phyloP scores from a whole-genome alignment of 2,797 vertebrate species.

The Sebastolobus altivelis region DNA sequence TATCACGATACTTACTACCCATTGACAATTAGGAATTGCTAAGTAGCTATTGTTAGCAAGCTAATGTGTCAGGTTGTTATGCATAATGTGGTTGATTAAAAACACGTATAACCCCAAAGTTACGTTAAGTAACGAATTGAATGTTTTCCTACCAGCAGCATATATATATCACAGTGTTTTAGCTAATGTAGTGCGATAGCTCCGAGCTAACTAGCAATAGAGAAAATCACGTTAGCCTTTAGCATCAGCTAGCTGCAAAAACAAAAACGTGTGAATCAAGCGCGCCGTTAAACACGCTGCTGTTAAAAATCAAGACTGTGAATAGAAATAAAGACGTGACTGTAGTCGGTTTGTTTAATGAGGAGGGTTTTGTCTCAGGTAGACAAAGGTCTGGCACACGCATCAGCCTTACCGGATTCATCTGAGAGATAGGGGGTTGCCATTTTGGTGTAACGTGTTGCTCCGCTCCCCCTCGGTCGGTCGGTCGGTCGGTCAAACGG shows the following conservation, averaged over 20 bases:
- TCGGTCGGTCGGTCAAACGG: slow-evolving; percentile 6
- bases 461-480: slow-evolving; percentile 69
- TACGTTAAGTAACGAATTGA: rapidly evolving
- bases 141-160: rapidly evolving
- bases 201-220: slow-evolving; percentile 37
- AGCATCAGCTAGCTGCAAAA: slow-evolving; percentile 18
- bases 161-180: background rate
- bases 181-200: background rate
- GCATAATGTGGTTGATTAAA: background rate
- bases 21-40: background rate
- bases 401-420: slow-evolving; percentile 90
- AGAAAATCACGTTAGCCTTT: slow-evolving; percentile 4
- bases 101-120: background rate
- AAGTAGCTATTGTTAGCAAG: slow-evolving; percentile 16
- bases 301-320: background rate
- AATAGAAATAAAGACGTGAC: rapidly evolving
- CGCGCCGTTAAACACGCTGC: background rate
- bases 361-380: background rate
- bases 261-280: background rate
- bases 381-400: slow-evolving; percentile 54
- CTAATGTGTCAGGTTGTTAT: background rate
- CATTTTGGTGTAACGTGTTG: slow-evolving; percentile 89
- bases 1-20: background rate
- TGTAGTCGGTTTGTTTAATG: background rate
- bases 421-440: slow-evolving; percentile 96